Conservation (phyloP, 1,140 invertebrate genomes). For the Bombus fervidus region DNA sequence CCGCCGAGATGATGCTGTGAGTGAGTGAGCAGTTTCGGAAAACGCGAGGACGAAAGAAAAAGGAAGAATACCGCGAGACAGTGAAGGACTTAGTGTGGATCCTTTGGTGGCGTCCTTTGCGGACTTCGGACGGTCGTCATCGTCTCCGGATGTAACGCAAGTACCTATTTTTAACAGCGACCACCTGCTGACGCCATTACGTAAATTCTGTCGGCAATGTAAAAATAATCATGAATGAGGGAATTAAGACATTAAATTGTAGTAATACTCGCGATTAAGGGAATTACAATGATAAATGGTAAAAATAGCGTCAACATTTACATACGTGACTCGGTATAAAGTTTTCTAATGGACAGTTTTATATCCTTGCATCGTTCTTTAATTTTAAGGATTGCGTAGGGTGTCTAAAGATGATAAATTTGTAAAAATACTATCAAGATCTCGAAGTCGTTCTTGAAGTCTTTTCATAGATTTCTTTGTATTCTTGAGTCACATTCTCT, state of each 20-base stretch:
- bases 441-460: too few relatives aligned
- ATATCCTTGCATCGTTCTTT: background rate
- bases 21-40: constrained; percentile 71
- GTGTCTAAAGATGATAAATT: background rate
- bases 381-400: background rate
- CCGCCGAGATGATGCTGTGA: constrained; percentile 50
- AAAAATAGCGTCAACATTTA: background rate
- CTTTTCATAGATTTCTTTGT: background rate
- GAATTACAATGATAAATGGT: background rate
- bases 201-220: constrained; percentile 25
- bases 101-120: constrained; percentile 49
- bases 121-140: constrained; percentile 34
- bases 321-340: background rate
- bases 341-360: background rate
- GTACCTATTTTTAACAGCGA: constrained; percentile 66
- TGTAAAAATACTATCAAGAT: background rate
- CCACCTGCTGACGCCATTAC: constrained; percentile 12
- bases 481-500: background rate
- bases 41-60: background rate
- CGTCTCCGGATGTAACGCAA: constrained; percentile 68
- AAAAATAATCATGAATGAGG: constrained; percentile 37
- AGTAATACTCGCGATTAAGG: background rate
- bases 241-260: background rate
- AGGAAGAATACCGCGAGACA: constrained; percentile 62
- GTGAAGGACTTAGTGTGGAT: constrained; percentile 54